A percentile compares a stretch with the other conserved stretches of the same genome.
Conservation (phyloP, 2,113 vertebrate genomes). For the Limanda limanda region DNA sequence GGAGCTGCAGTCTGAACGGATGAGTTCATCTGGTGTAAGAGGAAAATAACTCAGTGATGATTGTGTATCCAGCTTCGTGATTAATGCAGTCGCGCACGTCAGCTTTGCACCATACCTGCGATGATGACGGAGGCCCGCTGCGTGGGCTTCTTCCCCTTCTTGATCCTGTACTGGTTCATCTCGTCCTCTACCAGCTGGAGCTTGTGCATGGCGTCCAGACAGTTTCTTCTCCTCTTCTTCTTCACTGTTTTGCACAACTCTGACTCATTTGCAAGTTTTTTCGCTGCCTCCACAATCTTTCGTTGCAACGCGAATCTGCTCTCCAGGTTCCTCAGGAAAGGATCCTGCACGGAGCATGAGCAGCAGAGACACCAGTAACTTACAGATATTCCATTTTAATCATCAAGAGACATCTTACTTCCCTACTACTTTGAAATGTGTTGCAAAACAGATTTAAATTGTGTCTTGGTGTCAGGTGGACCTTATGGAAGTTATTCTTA, state of each 20-base stretch:
- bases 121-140: slow-evolving; percentile 88
- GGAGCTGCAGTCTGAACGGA: slow-evolving; percentile 92
- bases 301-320: slow-evolving; percentile 94
- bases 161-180: slow-evolving; percentile 94
- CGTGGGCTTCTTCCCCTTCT: slow-evolving; percentile 91
- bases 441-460: too few relatives aligned
- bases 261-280: slow-evolving; percentile 91
- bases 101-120: slow-evolving; percentile 80
- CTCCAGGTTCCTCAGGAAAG: slow-evolving; percentile 92
- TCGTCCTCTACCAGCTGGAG: slow-evolving; percentile 95
- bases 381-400: too few relatives aligned
- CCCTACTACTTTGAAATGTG: too few relatives aligned
- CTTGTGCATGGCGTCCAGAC: slow-evolving; percentile 89
- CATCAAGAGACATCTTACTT: too few relatives aligned
- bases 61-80: neutral
- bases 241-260: slow-evolving; percentile 94
- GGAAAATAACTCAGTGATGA: slow-evolving; percentile 9
- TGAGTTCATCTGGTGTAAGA: slow-evolving; percentile 87
- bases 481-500: neutral
- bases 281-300: slow-evolving; percentile 95
- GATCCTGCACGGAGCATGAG: slow-evolving; percentile 83
- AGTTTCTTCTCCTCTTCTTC: slow-evolving; percentile 95
- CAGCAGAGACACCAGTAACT: neutral
- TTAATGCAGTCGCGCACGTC: neutral
- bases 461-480: too few relatives aligned